Percentiles rank a stretch among this genome's conserved stretches.
phyloP scores from a whole-genome alignment of 2,113 vertebrate species.

The Smithornis capensis region DNA sequence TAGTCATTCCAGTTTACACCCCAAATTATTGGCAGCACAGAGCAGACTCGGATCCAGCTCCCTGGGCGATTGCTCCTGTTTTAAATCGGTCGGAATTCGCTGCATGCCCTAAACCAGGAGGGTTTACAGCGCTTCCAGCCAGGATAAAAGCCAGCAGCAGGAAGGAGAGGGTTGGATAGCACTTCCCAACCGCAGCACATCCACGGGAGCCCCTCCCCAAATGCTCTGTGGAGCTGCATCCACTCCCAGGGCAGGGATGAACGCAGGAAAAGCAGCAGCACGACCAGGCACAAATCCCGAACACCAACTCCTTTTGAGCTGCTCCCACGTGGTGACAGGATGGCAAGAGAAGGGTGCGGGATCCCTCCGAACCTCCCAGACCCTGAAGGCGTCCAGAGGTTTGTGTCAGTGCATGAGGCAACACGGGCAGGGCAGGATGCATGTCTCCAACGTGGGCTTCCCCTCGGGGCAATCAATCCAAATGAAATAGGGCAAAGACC shows the following conservation, averaged over 20 bases:
- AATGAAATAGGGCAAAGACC: not conserved
- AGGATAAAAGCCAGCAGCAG: not conserved
- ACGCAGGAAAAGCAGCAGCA: not conserved
- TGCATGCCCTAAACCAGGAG: not conserved
- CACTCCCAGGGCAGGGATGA: not conserved
- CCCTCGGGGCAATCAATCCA: not conserved
- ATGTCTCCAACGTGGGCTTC: not conserved
- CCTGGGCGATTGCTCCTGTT: rapidly evolving
- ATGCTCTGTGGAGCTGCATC: not conserved
- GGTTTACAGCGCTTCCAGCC: not conserved
- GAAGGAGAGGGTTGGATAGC: not conserved
- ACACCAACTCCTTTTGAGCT: not conserved
- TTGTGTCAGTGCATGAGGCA: not conserved
- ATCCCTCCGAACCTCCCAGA: not conserved
- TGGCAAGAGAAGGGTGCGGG: not conserved
- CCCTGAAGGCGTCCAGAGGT: not conserved
- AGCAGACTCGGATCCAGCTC: not conserved
- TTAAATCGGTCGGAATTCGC: not conserved
- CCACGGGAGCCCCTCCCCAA: not conserved
- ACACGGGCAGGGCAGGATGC: not conserved
- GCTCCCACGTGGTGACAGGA: not conserved
- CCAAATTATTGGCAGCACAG: not conserved
- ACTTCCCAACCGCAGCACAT: rapidly evolving
- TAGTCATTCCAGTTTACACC: conserved; percentile 1
- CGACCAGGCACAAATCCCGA: not conserved